phyloP scores from a whole-genome alignment of 2,888 invertebrate species.

The Brachyptera putata region DNA sequence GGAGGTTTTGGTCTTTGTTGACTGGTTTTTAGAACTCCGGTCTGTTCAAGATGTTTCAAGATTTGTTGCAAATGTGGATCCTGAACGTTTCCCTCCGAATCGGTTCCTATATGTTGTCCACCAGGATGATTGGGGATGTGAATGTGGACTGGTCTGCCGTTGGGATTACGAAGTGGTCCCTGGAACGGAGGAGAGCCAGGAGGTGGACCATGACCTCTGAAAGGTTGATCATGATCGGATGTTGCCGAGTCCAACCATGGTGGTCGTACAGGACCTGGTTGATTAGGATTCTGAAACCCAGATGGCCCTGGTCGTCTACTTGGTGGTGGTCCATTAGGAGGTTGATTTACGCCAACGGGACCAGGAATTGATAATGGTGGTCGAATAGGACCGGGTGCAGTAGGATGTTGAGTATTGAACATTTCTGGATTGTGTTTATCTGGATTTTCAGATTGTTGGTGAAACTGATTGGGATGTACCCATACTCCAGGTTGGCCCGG shows the following conservation, averaged over 20 bases:
- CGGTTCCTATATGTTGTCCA: neutral
- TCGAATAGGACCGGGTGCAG: neutral
- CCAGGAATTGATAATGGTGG: neutral
- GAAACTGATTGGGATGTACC: slow-evolving; percentile 23
- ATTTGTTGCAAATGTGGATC: slow-evolving; percentile 18
- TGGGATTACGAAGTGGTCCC: slow-evolving; percentile 1
- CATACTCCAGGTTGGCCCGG: slow-evolving; percentile 12
- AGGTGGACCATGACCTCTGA: slow-evolving; percentile 16
- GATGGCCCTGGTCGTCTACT: slow-evolving; percentile 29
- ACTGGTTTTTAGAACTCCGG: slow-evolving; percentile 1
- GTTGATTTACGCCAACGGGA: neutral
- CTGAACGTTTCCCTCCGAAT: slow-evolving; percentile 5
- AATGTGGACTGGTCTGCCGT: slow-evolving; percentile 5
- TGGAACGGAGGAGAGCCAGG: slow-evolving; percentile 23
- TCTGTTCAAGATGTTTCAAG: slow-evolving; percentile 19
- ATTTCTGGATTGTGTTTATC: slow-evolving; percentile 7
- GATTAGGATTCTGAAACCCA: neutral
- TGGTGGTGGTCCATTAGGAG: slow-evolving; percentile 22
- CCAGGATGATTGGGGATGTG: slow-evolving; percentile 14
- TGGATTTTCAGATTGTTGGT: slow-evolving; percentile 20
- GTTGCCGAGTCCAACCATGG: slow-evolving; percentile 29
- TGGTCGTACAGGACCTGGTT: slow-evolving; percentile 20
- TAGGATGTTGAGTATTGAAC: neutral
- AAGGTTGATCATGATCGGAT: slow-evolving; percentile 27
- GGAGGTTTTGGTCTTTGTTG: slow-evolving; percentile 5